A percentile compares a stretch with the other conserved stretches of the same genome.
Evolutionary conservation across 2,113 vertebrate genomes (phyloP).

Genomic region (Siphamia tubifer): DNA sequence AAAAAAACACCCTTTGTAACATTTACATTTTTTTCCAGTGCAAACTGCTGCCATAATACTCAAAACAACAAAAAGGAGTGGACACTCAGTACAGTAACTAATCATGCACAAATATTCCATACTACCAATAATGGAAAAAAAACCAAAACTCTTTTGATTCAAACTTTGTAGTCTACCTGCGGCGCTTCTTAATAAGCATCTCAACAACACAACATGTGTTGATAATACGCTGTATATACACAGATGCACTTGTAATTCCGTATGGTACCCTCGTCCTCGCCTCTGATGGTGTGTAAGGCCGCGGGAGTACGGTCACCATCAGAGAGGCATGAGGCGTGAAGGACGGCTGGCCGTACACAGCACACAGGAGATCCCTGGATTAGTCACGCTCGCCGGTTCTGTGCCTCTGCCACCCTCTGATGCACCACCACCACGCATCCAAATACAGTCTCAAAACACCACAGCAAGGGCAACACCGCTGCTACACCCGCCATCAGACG

Average conservation of each 20-base stretch:
- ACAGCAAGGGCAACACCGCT: slow-evolving; percentile 9
- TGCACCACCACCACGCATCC: slow-evolving; percentile 42
- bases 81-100: too few relatives aligned
- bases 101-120: too few relatives aligned
- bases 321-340: slow-evolving; percentile 64
- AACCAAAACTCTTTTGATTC: too few relatives aligned
- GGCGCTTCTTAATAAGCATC: not conserved
- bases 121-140: too few relatives aligned
- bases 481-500: not conserved
- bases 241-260: not conserved
- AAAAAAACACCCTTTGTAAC: too few relatives aligned
- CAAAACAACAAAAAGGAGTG: too few relatives aligned
- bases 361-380: slow-evolving; percentile 74
- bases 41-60: too few relatives aligned
- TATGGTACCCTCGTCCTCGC: not conserved
- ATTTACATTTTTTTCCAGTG: too few relatives aligned
- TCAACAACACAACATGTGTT: slow-evolving; percentile 1
- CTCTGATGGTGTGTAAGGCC: not conserved
- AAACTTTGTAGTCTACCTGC: not conserved
- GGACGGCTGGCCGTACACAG: slow-evolving; percentile 58
- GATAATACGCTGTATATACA: not conserved
- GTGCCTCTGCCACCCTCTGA: slow-evolving; percentile 36
- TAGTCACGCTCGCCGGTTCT: slow-evolving; percentile 63
- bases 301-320: slow-evolving; percentile 26
- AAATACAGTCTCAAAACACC: slow-evolving; percentile 39